These are phyloP conservation scores for Henricia sp. DNA, from an alignment of 53 echinoderm and acorn worm genomes.

Conservation along the genomic window DNA sequence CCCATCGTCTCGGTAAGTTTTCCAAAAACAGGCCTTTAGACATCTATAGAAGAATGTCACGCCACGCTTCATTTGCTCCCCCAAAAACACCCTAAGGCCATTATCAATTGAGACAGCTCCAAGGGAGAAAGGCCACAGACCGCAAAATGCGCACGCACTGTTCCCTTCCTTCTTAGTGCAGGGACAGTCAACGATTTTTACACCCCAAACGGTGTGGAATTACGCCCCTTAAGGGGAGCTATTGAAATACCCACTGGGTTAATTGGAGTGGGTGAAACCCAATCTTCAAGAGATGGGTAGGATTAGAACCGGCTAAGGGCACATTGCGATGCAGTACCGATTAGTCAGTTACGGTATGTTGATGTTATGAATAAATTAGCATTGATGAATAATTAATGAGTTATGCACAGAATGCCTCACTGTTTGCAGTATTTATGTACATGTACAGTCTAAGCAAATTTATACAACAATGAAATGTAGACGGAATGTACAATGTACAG, in stretches of 20 bases:
- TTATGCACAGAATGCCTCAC: too few relatives aligned
- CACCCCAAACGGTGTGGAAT: slow-evolving; percentile 25
- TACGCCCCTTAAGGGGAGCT: slow-evolving; percentile 22
- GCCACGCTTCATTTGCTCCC: not conserved
- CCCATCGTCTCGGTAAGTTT: too few relatives aligned
- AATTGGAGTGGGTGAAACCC: slow-evolving; percentile 6
- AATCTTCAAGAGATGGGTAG: not conserved
- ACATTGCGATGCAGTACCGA: not conserved
- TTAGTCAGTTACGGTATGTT: not conserved
- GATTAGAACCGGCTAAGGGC: not conserved
- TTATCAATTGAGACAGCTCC: slow-evolving; percentile 18
- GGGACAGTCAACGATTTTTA: slow-evolving; percentile 43
- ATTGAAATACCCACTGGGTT: not conserved
- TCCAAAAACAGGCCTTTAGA: too few relatives aligned
- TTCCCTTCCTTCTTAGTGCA: not conserved
- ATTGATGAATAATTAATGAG: slow-evolving; percentile 7
- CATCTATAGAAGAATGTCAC: too few relatives aligned
- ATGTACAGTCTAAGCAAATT: too few relatives aligned
- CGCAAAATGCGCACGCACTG: not conserved
- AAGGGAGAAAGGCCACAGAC: not conserved
- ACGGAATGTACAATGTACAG: too few relatives aligned
- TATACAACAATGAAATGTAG: too few relatives aligned
- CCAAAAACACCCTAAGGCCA: slow-evolving; percentile 23
- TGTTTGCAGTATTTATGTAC: too few relatives aligned
- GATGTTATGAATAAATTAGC: not conserved